Base-by-base conservation (phyloP, 2,888 invertebrate species). In the Dendrolimus pini region DNA sequence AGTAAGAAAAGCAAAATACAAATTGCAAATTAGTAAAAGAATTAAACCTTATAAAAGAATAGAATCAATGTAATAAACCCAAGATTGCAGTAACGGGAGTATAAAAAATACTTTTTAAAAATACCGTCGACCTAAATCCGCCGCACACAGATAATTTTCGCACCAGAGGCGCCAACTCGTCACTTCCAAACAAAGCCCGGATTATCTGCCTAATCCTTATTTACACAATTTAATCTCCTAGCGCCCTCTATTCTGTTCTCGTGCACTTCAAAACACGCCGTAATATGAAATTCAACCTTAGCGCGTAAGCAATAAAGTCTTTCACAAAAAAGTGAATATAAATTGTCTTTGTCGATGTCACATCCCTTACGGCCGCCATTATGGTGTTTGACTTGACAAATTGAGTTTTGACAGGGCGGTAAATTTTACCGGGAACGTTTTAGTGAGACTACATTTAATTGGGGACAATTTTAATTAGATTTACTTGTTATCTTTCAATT, bases 161-260 rank as follows among this genome's bases (percentile, higher is more conserved):
- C 72, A 71, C 70, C 68, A 69, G 65, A 72, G 86, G 86, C 86
- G 87, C 83, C 87, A 79, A 72, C 80, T 72, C 83, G 79, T 81
- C 83, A 84, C 79, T 71, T 65, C 69, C 78, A 80, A 80, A 88
- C 88, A 89, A 89, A 82, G 69, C 71, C 67, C 64, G 60, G 84
- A 84, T 89, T 88, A 89, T 85, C 89, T 87, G 69, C 77, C 78
- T 89, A 90, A 90, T 89, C 89, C 88, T 77, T 89, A 82, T 89
- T 90, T 89, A 89, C 86, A 88, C 89, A 89, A 85, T 84, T 88
- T 89, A 89, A 89, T 89, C 89, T 80, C 67, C 75, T 64, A 66
- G 68, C 69, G 67, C 72, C 75, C 71, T 70, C 67, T 65, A 47
- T 47, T 47, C 47, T 47, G 47, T 47, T 47, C 30, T 3, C 30